Conservation (phyloP, 2,888 invertebrate species). For the Lepidochitona cinerea region DNA sequence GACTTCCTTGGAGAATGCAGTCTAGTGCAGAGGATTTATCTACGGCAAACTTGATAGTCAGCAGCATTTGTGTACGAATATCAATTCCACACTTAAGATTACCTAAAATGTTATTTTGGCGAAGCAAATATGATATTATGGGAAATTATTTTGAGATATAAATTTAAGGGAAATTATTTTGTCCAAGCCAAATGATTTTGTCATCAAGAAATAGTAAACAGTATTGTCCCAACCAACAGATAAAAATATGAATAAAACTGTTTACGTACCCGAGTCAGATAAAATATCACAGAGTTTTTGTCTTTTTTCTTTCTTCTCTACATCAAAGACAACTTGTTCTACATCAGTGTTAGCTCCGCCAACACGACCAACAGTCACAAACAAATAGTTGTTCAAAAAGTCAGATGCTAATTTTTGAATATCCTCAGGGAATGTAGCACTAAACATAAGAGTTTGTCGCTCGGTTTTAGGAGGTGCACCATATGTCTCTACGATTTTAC, state of each 20-base stretch:
- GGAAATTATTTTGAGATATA: too few species aligned
- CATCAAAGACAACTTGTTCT: slow-evolving; percentile 77
- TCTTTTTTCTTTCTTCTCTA: slow-evolving; percentile 81
- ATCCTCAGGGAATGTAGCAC: slow-evolving; percentile 81
- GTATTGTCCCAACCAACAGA: too few species aligned
- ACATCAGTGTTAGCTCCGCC: slow-evolving; percentile 95
- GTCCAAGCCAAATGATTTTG: too few species aligned
- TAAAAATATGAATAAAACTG: not conserved
- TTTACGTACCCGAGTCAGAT: slow-evolving; percentile 59
- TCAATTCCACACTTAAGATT: too few species aligned
- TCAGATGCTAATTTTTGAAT: slow-evolving; percentile 85
- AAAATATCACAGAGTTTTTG: slow-evolving; percentile 81
- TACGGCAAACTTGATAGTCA: too few species aligned
- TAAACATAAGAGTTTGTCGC: slow-evolving; percentile 80
- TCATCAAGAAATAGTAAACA: too few species aligned
- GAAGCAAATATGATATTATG: too few species aligned
- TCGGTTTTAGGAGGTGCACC: slow-evolving; percentile 64
- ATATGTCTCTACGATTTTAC: slow-evolving; percentile 55
- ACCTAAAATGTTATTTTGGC: too few species aligned
- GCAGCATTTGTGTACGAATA: too few species aligned
- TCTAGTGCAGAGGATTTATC: too few species aligned
- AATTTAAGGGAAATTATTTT: too few species aligned
- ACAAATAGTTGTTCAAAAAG: slow-evolving; percentile 85
- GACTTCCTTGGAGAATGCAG: too few species aligned
- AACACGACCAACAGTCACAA: slow-evolving; percentile 90